Evolutionary conservation across 1,140 invertebrate genomes (phyloP).

Genomic region (Hormaphis cornu): DNA sequence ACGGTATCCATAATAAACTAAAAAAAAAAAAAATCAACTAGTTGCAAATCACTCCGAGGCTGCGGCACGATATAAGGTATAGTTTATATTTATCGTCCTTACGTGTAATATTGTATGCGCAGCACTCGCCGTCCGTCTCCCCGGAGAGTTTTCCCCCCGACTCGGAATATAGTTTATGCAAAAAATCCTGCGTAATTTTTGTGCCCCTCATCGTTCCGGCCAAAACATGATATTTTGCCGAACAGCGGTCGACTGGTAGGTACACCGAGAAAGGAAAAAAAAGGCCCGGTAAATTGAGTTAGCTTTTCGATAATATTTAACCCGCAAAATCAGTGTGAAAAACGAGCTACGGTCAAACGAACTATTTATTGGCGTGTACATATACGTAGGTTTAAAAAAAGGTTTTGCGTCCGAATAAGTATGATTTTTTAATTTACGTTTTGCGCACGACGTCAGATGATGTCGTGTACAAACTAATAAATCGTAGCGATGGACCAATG

Average conservation of each 20-base stretch:
- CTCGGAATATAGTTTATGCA: conserved; percentile 12
- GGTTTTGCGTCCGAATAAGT: too few species aligned
- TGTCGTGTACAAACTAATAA: too few species aligned
- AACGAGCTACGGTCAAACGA: neutral
- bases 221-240: conserved; percentile 1
- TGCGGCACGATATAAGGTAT: too few species aligned
- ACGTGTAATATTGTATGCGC: too few species aligned
- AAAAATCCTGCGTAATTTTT: neutral
- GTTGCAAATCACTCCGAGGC: neutral
- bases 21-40: conserved; percentile 12
- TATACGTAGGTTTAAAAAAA: neutral
- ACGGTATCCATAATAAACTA: neutral
- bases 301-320: neutral
- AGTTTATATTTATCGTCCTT: conserved; percentile 14
- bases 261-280: neutral
- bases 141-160: neutral
- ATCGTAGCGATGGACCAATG: too few species aligned
- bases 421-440: neutral
- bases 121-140: too few species aligned
- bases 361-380: neutral
- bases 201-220: neutral
- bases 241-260: neutral
- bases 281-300: conserved; percentile 8
- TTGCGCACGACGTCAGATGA: neutral
- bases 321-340: neutral